phyloP scores from a whole-genome alignment of 2,113 vertebrate species.

The Hypanus sabinus region DNA sequence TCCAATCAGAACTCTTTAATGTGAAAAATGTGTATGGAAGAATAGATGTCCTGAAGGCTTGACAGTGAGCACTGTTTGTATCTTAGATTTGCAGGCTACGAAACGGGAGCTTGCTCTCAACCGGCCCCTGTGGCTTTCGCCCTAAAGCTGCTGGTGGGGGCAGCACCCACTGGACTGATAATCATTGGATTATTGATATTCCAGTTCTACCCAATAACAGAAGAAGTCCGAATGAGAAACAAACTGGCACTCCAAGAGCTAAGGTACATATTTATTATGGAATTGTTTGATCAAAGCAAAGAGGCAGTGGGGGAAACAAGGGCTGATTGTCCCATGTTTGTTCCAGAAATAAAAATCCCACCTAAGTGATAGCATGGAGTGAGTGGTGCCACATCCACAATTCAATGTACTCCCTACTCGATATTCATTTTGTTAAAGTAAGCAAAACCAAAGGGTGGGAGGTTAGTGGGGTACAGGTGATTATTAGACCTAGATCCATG shows the following conservation, averaged over 20 bases:
- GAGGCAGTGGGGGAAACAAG: neutral
- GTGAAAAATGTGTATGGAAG: neutral
- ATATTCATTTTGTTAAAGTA: neutral
- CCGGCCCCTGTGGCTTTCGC: conserved; percentile 69
- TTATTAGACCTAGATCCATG: neutral
- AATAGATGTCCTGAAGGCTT: neutral
- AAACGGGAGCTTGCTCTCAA: conserved; percentile 74
- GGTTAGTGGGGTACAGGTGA: neutral
- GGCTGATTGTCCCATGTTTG: neutral
- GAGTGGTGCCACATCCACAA: neutral
- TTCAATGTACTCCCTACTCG: neutral
- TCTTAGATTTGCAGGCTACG: conserved; percentile 78
- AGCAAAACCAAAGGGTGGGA: neutral
- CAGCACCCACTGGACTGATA: conserved; percentile 77
- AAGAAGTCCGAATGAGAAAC: conserved; percentile 65
- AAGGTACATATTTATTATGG: conserved; percentile 56
- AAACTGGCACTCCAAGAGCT: conserved; percentile 65
- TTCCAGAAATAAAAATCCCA: neutral
- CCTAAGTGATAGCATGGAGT: neutral
- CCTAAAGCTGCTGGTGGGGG: conserved; percentile 83
- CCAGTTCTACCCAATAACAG: conserved; percentile 72
- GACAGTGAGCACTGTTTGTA: conserved; percentile 22
- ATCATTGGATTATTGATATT: conserved; percentile 75
- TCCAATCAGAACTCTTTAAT: neutral
- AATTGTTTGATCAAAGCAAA: neutral